Percentiles rank a stretch among this genome's conserved stretches.
Conservation (phyloP, 2,888 invertebrate species). For the Cephus spinipes region DNA sequence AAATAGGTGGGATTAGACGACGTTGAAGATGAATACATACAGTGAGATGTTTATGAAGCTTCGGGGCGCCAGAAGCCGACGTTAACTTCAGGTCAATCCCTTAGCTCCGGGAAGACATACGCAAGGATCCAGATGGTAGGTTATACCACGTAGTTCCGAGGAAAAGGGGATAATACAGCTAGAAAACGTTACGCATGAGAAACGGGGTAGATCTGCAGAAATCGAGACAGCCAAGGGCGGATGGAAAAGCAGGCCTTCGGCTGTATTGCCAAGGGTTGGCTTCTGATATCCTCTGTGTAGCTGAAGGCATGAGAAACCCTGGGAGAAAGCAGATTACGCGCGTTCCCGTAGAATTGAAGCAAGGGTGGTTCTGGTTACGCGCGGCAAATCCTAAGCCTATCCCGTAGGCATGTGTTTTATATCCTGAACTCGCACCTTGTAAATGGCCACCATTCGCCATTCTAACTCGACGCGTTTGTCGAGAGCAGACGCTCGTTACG, state of each 20-base stretch:
- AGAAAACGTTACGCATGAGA: background rate
- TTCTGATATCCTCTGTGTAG: background rate
- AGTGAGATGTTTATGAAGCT: background rate
- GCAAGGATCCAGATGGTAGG: background rate
- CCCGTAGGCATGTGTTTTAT: background rate
- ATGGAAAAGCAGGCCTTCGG: background rate
- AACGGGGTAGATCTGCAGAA: background rate
- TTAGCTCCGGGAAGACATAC: background rate
- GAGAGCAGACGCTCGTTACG: slow-evolving; percentile 2
- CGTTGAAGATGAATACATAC: background rate
- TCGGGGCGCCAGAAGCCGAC: background rate
- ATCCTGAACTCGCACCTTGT: background rate
- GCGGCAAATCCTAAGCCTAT: background rate
- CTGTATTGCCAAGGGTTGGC: background rate
- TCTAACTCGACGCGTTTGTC: background rate
- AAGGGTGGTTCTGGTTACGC: background rate
- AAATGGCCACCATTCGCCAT: slow-evolving; percentile 4
- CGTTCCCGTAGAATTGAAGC: background rate
- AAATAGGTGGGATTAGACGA: background rate
- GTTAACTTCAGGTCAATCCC: background rate
- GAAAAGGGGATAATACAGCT: background rate
- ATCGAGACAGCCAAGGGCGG: background rate
- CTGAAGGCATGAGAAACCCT: background rate
- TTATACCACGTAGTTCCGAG: background rate
- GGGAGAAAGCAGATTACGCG: background rate